Evolutionary conservation across 2,797 vertebrate species (phyloP), one percentile per base, ranked within the genome.

Genomic region (Caiman crocodilus): DNA sequence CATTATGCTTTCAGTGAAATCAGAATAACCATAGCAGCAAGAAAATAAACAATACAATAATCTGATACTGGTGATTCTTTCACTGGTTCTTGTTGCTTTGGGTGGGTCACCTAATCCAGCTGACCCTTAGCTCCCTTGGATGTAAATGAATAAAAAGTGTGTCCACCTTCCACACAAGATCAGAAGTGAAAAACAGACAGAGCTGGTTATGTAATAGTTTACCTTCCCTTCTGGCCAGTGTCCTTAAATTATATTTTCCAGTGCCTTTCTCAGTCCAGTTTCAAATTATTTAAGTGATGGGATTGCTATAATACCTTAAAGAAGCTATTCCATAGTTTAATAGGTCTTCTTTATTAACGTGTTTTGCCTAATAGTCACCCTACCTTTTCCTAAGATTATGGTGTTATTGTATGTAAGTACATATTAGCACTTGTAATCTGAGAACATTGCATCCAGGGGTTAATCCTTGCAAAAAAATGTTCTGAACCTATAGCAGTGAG

Each of bases 401-500:
- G 25, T 74, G 9, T 42, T 74, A 17, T 55, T 0, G 0, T 14
- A 42, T 14, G 6, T 26, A 5, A 71, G 50, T 71, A 58, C 61
- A 20, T 16, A 56, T 1, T 7, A 64, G 26, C 7, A 59, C 58
- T 65, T 71, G 50, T 87, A 82, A 26, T 61, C 15, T 58, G 4
- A 12, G 56, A 55, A 14, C 28, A 4, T 85, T 90, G 67, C 1
- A 16, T 9, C 58, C 32, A 28, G 5, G 18, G 8, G 64, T 15
- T 76, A 87, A 30, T 4, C 5, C 4, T 9, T 58, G 30, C 2
- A 82, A 16, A 71, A 42, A 89, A 56, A 18, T 7, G 26, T 58
- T 94, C 55, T 90, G 23, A 65, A 21, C 58, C 82, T 69, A 74
- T 82, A 79, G 84, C 1, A 88, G 20, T 84, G 18, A 85, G 92